A percentile compares a stretch with the other conserved stretches of the same genome.
These are phyloP conservation scores for Nemapogon koenigi DNA, from an alignment of 2,888 invertebrate species.

Conservation along the genomic window DNA sequence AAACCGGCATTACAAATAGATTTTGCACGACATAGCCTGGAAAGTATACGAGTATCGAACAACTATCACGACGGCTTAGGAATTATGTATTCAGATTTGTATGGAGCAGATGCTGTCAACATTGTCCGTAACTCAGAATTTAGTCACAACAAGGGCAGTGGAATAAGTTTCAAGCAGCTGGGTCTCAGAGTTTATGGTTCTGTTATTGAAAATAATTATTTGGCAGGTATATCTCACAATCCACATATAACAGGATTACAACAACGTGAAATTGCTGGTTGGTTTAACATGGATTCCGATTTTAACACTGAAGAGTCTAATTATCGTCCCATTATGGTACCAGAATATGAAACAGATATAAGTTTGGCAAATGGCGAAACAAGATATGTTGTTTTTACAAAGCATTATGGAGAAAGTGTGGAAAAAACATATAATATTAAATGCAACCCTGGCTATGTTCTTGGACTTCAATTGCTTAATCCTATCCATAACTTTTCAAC, in stretches of 20 bases:
- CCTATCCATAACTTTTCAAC: slow-evolving; percentile 88
- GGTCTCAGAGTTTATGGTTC: slow-evolving; percentile 82
- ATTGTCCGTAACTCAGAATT: slow-evolving; percentile 86
- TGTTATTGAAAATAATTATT: slow-evolving; percentile 80
- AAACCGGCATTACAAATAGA: slow-evolving; percentile 91
- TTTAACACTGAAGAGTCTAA: slow-evolving; percentile 71
- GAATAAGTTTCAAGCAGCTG: slow-evolving; percentile 88
- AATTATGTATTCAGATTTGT: slow-evolving; percentile 92
- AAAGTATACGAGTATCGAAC: slow-evolving; percentile 80
- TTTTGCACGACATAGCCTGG: slow-evolving; percentile 81
- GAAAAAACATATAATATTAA: slow-evolving; percentile 66
- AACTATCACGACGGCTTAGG: slow-evolving; percentile 95
- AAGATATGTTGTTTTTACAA: slow-evolving; percentile 81
- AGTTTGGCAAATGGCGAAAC: slow-evolving; percentile 75
- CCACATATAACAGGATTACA: slow-evolving; percentile 83
- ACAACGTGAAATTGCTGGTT: slow-evolving; percentile 91
- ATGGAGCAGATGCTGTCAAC: slow-evolving; percentile 82
- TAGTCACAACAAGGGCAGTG: slow-evolving; percentile 84
- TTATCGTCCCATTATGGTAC: slow-evolving; percentile 77
- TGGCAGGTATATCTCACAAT: slow-evolving; percentile 92
- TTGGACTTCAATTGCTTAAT: slow-evolving; percentile 89
- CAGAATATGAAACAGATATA: slow-evolving; percentile 67
- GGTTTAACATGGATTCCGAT: slow-evolving; percentile 80
- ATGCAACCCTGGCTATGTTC: slow-evolving; percentile 82
- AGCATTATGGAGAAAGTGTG: slow-evolving; percentile 63